Evolutionary conservation across 2,797 vertebrate species (phyloP), one percentile per base, ranked within the genome.

Genomic region (Heliangelus exortis): DNA sequence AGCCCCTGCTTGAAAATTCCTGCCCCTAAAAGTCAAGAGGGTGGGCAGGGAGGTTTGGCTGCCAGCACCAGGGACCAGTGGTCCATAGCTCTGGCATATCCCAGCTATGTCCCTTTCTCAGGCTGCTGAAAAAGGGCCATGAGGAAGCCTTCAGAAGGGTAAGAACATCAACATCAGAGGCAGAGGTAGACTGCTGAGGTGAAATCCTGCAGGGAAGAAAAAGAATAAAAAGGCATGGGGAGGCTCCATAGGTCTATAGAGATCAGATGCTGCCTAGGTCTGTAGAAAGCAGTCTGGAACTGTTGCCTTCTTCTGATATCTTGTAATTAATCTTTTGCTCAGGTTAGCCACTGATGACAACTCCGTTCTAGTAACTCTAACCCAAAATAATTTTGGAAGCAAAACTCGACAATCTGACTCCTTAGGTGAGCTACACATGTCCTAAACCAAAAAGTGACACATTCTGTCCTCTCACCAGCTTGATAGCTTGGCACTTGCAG

Each of bases 381-480:
- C 92, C 36, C 6, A 93, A 89, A 69, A 92, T 31, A 36, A 85
- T 63, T 85, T 75, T 73, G 76, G 91, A 84, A 59, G 8, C 10
- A 83, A 68, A 90, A 34, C 25, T 69, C 80, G 80, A 72, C 26
- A 85, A 76, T 61, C 73, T 55, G 34, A 53, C 39, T 88, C 31
- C 23, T 65, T 59, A 81, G 73, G 89, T 47, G 76, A 93, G 76
- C 84, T 89, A 41, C 26, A 74, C 14, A 4, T 78, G 65, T 66
- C 89, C 58, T 79, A 75, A 84, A 89, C 65, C 53, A 74, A 85
- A 87, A 87, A 74, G 62, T 53, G 66, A 92, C 67, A 54, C 77
- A 90, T 78, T 95, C 55, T 73, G 29, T 96, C 79, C 94, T 90
- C 28, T 94, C 63, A 92, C 23, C 41, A 82, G 47, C 53, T 90